Evolutionary conservation across 2,888 invertebrate genomes (phyloP).

Genomic region (Drosophila tripunctata): DNA sequence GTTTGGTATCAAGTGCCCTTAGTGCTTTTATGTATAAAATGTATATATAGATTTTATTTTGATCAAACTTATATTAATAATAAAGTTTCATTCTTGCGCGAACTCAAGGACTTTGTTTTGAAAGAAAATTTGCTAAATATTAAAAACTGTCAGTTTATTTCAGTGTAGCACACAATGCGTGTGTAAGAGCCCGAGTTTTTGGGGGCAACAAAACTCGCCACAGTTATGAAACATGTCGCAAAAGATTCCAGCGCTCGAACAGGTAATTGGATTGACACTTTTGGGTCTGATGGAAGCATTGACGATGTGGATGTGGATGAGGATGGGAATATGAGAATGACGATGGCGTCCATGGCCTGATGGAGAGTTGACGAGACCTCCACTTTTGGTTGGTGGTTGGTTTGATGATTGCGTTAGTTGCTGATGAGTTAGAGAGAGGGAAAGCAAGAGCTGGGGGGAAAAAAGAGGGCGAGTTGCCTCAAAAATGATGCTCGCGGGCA

Average conservation of each 20-base stretch:
- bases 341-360: slow-evolving; percentile 23
- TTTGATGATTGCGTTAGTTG: slow-evolving; percentile 80
- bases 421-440: slow-evolving; percentile 51
- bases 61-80: no score
- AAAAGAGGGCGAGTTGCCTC: slow-evolving; percentile 27
- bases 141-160: no score
- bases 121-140: no score
- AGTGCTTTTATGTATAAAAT: no score
- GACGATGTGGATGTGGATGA: neutral
- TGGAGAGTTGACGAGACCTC: slow-evolving; percentile 73
- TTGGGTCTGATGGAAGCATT: slow-evolving; percentile 62
- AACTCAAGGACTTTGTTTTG: no score
- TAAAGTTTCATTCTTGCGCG: no score
- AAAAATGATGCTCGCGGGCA: slow-evolving; percentile 73
- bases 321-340: neutral
- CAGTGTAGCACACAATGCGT: slow-evolving; percentile 65
- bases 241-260: slow-evolving; percentile 80
- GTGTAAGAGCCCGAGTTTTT: slow-evolving; percentile 12
- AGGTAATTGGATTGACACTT: slow-evolving; percentile 84
- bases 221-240: slow-evolving; percentile 81
- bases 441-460: neutral
- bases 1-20: no score
- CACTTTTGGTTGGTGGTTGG: slow-evolving; percentile 56
- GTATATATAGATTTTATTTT: no score
- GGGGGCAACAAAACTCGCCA: slow-evolving; percentile 42